Conservation (phyloP, 1,140 invertebrate genomes). For the Arctopsyche grandis region DNA sequence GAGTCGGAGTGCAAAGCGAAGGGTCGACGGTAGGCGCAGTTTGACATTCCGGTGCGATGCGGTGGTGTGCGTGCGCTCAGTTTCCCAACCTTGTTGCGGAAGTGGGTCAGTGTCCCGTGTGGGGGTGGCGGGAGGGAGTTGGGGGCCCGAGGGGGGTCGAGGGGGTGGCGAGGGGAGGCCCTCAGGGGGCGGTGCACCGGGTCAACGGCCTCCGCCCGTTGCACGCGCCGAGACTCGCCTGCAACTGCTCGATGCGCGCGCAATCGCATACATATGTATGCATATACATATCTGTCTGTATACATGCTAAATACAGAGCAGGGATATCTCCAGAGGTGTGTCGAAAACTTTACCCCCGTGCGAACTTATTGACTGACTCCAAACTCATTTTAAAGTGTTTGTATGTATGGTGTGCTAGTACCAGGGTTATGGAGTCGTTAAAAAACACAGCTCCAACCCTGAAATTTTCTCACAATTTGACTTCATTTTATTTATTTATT, state of each 20-base stretch:
- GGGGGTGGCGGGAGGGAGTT: background rate
- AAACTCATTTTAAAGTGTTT: background rate
- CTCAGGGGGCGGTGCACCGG: constrained; percentile 12
- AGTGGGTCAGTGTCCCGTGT: constrained; percentile 41
- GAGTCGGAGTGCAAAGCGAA: background rate
- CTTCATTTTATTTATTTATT: too few species aligned
- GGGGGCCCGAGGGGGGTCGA: background rate
- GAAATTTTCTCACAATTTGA: too few species aligned
- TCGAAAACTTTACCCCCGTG: background rate
- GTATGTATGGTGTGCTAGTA: background rate
- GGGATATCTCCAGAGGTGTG: background rate
- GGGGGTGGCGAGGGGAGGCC: background rate
- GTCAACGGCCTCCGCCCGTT: constrained; percentile 9
- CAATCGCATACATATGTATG: background rate
- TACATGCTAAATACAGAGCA: background rate
- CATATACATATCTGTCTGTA: background rate
- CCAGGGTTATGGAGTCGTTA: too few species aligned
- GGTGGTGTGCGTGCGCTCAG: background rate
- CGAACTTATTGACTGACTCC: background rate
- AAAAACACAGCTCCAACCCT: too few species aligned
- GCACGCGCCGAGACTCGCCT: background rate
- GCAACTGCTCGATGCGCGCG: background rate
- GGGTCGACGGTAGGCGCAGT: background rate
- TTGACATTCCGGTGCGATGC: background rate
- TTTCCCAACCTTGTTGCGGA: constrained; percentile 28